Evolutionary conservation across 30 jellyfish, hydroid and myxozoan species (phyloP).

Genomic region (Sanderia malayensis): DNA sequence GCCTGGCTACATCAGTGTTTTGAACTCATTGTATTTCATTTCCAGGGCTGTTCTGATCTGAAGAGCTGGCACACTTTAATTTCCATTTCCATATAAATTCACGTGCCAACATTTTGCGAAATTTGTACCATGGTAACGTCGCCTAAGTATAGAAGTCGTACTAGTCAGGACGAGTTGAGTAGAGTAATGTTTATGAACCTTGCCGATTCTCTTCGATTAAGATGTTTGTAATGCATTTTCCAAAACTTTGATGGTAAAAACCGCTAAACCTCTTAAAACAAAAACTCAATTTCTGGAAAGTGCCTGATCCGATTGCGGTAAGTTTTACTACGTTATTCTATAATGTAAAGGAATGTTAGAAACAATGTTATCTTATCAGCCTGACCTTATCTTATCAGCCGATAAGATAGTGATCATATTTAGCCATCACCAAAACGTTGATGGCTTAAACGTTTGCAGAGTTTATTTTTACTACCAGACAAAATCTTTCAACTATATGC

Average conservation of each 20-base stretch:
- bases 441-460: too few relatives aligned
- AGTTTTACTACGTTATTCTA: slow-evolving; percentile 23
- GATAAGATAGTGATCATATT: too few relatives aligned
- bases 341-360: slow-evolving; percentile 10
- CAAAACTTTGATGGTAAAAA: slow-evolving; percentile 10
- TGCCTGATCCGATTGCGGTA: slow-evolving; percentile 25
- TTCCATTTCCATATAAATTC: too few relatives aligned
- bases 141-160: slow-evolving; percentile 5
- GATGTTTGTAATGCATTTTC: slow-evolving; percentile 5
- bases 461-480: too few relatives aligned
- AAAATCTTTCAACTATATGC: too few relatives aligned
- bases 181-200: slow-evolving; percentile 3
- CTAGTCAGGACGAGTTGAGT: slow-evolving; percentile 9
- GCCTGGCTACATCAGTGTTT: too few relatives aligned
- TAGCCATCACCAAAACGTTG: too few relatives aligned
- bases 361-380: background rate
- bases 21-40: too few relatives aligned
- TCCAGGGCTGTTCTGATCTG: too few relatives aligned
- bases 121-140: slow-evolving; percentile 9
- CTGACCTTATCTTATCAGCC: background rate
- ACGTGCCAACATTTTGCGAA: slow-evolving; percentile 21
- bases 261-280: slow-evolving; percentile 13
- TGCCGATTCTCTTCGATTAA: background rate
- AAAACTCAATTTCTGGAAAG: slow-evolving; percentile 18
- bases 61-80: too few relatives aligned